A percentile compares a stretch with the other conserved stretches of the same genome.
Evolutionary conservation across 2,888 invertebrate genomes (phyloP).

Genomic region (Pseudanteris insignis): DNA sequence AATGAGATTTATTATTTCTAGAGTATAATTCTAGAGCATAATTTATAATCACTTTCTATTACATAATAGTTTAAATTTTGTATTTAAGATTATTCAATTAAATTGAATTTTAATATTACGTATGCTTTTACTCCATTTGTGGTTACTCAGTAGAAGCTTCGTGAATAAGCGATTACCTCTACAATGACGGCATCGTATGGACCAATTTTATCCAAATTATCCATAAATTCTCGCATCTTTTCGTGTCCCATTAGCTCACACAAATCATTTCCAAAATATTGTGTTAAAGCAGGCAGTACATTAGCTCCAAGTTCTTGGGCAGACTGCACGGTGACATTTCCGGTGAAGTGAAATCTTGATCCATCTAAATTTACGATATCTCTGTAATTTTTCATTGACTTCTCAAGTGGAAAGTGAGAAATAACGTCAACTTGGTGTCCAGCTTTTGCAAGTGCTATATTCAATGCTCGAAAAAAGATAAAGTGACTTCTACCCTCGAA

Average conservation of each 20-base stretch:
- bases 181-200: conserved; percentile 54
- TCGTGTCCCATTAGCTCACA: conserved; percentile 48
- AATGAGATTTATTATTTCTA: too few species aligned
- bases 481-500: conserved; percentile 67
- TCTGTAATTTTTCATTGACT: conserved; percentile 56
- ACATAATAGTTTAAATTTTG: too few species aligned
- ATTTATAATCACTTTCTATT: too few species aligned
- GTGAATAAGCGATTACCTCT: too few species aligned
- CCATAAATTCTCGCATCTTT: conserved; percentile 49
- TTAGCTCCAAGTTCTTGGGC: conserved; percentile 19
- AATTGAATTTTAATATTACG: too few species aligned
- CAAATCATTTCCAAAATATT: conserved; percentile 37
- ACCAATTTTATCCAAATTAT: conserved; percentile 46
- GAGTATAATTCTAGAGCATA: too few species aligned
- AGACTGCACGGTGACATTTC: conserved; percentile 49
- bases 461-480: conserved; percentile 65
- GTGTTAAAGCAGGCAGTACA: conserved; percentile 6
- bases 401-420: conserved; percentile 59
- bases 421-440: conserved; percentile 67
- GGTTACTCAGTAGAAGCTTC: too few species aligned
- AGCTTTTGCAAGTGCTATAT: conserved; percentile 63
- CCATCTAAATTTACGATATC: conserved; percentile 57
- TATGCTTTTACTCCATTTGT: too few species aligned
- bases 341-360: conserved; percentile 35
- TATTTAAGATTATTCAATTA: too few species aligned